Percentiles rank a stretch among this genome's conserved stretches.
phyloP scores from a whole-genome alignment of 2,888 invertebrate species.

The Cataglyphis cursor region DNA sequence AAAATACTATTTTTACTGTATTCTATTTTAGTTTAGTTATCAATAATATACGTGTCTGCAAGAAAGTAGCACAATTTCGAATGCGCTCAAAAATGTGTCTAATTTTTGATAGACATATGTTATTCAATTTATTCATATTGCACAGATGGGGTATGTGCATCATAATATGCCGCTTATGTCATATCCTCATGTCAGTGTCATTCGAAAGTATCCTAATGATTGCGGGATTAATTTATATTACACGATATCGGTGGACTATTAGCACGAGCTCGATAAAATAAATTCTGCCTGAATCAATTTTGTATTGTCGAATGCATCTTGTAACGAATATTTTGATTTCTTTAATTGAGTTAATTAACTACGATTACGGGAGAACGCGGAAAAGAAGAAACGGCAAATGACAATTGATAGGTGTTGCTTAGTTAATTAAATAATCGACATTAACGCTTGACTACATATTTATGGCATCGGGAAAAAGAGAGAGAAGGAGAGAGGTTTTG shows the following conservation, averaged over 20 bases:
- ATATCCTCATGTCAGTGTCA: slow-evolving; percentile 52
- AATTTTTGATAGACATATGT: not conserved
- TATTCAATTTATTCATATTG: slow-evolving; percentile 37
- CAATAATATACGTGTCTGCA: not conserved
- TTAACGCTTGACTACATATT: slow-evolving; percentile 22
- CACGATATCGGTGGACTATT: slow-evolving; percentile 63
- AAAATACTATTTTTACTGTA: not conserved
- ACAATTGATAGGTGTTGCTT: slow-evolving; percentile 45
- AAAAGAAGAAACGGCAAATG: slow-evolving; percentile 16
- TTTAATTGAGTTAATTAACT: slow-evolving; percentile 60
- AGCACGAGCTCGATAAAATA: slow-evolving; percentile 60
- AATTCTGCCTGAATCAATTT: slow-evolving; percentile 71
- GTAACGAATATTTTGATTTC: slow-evolving; percentile 65
- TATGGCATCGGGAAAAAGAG: not conserved
- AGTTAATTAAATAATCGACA: slow-evolving; percentile 60
- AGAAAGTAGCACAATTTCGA: not conserved
- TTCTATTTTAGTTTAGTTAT: not conserved
- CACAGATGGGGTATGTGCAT: slow-evolving; percentile 32
- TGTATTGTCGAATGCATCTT: slow-evolving; percentile 50
- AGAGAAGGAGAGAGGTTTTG: not conserved
- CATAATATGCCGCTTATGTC: slow-evolving; percentile 53
- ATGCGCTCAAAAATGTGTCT: not conserved
- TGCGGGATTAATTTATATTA: slow-evolving; percentile 73
- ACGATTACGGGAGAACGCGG: not conserved
- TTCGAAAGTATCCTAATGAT: slow-evolving; percentile 68